Conservation (phyloP, 1,140 invertebrate genomes). For the Brachionus manjavacas region DNA sequence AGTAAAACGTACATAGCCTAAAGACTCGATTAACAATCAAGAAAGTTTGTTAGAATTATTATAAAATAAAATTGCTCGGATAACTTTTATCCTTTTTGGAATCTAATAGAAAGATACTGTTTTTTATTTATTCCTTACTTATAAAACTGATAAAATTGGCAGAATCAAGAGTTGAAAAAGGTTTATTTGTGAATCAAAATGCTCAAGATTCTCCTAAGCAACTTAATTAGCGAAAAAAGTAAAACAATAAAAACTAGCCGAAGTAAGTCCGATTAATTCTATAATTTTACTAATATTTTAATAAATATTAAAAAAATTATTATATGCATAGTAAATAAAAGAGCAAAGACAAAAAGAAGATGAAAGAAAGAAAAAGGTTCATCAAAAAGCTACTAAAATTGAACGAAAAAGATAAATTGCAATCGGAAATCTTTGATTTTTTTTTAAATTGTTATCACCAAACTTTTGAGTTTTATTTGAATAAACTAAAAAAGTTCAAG, state of each 20-base stretch:
- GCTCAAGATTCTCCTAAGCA: not conserved
- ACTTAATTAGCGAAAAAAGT: not conserved
- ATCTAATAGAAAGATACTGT: not conserved
- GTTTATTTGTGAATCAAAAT: constrained; percentile 14
- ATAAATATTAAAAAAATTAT: not conserved
- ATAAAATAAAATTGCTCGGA: not conserved
- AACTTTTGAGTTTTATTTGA: no score
- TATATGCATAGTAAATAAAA: not conserved
- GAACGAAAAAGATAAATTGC: constrained; percentile 1
- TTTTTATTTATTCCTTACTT: not conserved
- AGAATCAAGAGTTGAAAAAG: not conserved
- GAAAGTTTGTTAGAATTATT: not conserved
- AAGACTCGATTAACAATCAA: not conserved
- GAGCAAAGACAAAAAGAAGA: constrained; percentile 1
- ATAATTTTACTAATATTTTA: no score
- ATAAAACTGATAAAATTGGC: not conserved
- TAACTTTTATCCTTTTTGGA: constrained; percentile 22
- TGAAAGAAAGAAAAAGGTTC: constrained; percentile 15
- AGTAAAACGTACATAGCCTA: not conserved
- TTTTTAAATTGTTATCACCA: no score
- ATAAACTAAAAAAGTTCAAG: no score
- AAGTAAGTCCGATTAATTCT: not conserved
- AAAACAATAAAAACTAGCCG: constrained; percentile 9
- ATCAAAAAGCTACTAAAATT: constrained; percentile 5
- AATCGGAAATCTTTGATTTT: not conserved